Base-by-base conservation (phyloP, 2,888 invertebrate species). In the Lepas anatifera region DNA sequence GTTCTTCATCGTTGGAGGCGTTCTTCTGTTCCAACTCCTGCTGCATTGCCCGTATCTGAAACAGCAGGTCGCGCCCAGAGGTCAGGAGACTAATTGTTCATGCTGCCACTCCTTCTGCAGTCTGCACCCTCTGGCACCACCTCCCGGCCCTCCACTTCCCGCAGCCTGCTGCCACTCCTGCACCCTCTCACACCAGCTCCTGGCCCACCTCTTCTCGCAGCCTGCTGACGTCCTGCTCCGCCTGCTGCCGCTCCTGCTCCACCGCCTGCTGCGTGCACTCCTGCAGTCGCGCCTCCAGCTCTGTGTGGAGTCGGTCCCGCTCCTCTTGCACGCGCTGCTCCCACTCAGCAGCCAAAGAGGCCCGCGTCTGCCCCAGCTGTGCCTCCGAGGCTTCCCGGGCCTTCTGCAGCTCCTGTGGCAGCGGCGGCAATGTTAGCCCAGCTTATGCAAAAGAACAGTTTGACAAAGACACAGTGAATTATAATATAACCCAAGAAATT, bases 271-370 rank as follows among this genome's bases (percentile, higher is more conserved):
- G 81, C 73, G 85, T 82, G 75, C 87, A 86, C 74, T 87, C 86
- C 70, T 81, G 80, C 76, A 86, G 84, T 72, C 84, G 82, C 77
- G 84, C 83, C 77, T 85, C 85, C 75, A 87, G 77, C 78, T 87
- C 87, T 73, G 80, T 79, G 78, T 84, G 86, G 78, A 87, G 80
- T 79, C 86, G 82, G 76, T 83, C 81, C 79, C 85, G 85, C 80
- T 87, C 87, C 76, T 83, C 82, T 75, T 84, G 80, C 76, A 86
- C 78, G 79, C 84, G 83, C 74, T 85, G 84, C 77, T 87, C 87
- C 87, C 87, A 87, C 81, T 86, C 82, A 75, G 82, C 80, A 72
- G 84, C 25, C 32, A 63, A 13, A 43, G 69, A 32, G 13, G 52
- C 10, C 13, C 29, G 52, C 10, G 35, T 58, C 39, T 35, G 27